Conservation (phyloP, 2,888 invertebrate species). For the Cryptops parisi region DNA sequence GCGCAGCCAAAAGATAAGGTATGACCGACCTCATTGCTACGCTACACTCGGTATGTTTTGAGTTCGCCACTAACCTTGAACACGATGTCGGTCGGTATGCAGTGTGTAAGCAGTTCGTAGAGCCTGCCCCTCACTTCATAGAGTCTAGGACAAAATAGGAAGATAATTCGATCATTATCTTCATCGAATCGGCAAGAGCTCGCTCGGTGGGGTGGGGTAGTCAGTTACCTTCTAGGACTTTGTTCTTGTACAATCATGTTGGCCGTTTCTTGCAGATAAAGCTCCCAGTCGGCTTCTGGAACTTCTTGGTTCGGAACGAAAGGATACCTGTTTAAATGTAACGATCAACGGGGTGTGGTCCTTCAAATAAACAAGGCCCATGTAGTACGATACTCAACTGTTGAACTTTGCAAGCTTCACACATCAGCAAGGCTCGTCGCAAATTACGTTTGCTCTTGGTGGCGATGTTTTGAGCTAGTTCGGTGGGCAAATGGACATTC, state of each 20-base stretch:
- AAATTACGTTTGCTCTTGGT: conserved; percentile 72
- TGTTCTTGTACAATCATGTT: conserved; percentile 73
- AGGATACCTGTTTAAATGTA: conserved; percentile 53
- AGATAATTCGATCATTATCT: too few relatives aligned
- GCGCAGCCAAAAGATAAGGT: conserved; percentile 12
- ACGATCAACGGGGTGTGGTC: too few relatives aligned
- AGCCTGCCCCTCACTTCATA: conserved; percentile 70
- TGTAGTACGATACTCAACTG: too few relatives aligned
- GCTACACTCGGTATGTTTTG: background rate
- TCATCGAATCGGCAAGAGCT: too few relatives aligned
- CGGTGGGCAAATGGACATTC: conserved; percentile 55
- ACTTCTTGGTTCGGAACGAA: conserved; percentile 64
- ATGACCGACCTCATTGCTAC: background rate
- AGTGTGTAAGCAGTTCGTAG: conserved; percentile 86
- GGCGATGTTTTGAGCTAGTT: conserved; percentile 61
- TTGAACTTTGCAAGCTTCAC: conserved; percentile 84
- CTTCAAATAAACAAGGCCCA: background rate
- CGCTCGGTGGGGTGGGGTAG: too few relatives aligned
- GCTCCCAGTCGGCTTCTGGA: conserved; percentile 83
- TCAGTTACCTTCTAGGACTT: conserved; percentile 53
- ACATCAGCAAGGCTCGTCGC: conserved; percentile 78
- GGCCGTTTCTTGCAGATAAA: conserved; percentile 73
- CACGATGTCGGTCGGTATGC: conserved; percentile 83
- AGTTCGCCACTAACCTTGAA: conserved; percentile 47
- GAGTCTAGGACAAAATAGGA: conserved; percentile 39